Evolutionary conservation across 2,888 invertebrate species (phyloP).

Genomic region (Allygus modestus): DNA sequence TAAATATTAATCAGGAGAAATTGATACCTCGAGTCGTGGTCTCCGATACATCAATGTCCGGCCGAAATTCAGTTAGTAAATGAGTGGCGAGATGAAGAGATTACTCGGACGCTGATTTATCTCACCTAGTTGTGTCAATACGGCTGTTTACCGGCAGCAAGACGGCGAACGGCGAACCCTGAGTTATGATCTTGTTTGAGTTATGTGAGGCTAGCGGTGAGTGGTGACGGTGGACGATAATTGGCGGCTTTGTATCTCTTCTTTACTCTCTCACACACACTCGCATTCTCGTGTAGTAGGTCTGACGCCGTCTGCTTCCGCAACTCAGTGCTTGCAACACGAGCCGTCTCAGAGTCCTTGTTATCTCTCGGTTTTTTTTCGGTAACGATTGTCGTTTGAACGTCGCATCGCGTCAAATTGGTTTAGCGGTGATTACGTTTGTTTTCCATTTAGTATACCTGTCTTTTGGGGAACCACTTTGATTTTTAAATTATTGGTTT

Average conservation of each 20-base stretch:
- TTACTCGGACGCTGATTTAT: conserved; percentile 1
- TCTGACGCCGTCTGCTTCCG: neutral
- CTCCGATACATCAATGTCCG: conserved; percentile 18
- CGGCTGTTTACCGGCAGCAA: conserved; percentile 6
- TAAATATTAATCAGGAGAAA: conserved; percentile 42
- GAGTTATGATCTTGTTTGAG: conserved; percentile 23
- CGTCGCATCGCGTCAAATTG: neutral
- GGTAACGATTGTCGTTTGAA: neutral
- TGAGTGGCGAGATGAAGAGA: conserved; percentile 42
- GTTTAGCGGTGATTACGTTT: neutral
- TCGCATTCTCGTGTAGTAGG: neutral
- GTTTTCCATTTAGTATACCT: no score
- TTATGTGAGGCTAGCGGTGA: no score
- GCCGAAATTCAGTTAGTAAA: conserved; percentile 42
- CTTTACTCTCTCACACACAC: neutral
- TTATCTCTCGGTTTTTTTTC: neutral
- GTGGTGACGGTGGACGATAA: neutral
- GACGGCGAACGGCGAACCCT: neutral
- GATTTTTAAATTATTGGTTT: no score
- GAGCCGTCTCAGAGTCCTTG: neutral
- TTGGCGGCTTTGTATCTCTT: conserved; percentile 21
- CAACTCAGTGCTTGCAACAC: neutral
- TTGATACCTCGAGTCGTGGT: conserved; percentile 20
- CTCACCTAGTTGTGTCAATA: conserved; percentile 40
- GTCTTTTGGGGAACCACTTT: no score